Percentiles rank a stretch among this genome's conserved stretches.
Conservation (phyloP, 1,140 invertebrate species). For the Trissolcus basalis region DNA sequence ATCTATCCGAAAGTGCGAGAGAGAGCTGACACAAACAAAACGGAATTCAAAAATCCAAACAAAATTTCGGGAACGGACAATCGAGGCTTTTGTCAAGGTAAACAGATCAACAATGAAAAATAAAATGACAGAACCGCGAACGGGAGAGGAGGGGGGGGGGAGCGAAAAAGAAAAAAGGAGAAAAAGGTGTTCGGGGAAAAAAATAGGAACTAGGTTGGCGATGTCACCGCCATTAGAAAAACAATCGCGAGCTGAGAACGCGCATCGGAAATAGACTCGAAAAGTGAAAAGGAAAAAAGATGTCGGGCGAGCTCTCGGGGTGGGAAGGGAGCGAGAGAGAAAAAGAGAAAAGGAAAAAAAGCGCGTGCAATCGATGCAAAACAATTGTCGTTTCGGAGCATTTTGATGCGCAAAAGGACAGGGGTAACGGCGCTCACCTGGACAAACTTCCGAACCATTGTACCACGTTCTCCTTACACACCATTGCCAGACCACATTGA, state of each 20-base stretch:
- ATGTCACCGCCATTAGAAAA: background rate
- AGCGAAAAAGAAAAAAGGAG: too few relatives aligned
- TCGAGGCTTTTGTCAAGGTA: too few relatives aligned
- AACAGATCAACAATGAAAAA: too few relatives aligned
- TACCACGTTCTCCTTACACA: conserved; percentile 95
- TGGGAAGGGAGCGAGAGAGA: background rate
- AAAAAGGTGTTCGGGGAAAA: too few relatives aligned
- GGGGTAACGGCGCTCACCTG: conserved; percentile 65
- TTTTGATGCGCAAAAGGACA: background rate
- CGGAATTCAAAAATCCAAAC: too few relatives aligned
- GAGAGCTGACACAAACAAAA: too few relatives aligned
- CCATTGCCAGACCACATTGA: conserved; percentile 89
- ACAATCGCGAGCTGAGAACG: conserved; percentile 1
- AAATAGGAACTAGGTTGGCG: too few relatives aligned
- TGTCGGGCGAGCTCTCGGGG: background rate
- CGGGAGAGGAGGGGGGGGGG: too few relatives aligned
- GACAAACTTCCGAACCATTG: conserved; percentile 94
- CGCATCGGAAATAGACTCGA: conserved; percentile 23
- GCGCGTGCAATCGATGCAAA: background rate
- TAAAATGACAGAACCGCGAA: too few relatives aligned
- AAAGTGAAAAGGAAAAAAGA: conserved; percentile 29
- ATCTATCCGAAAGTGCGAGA: too few relatives aligned
- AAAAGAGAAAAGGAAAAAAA: background rate
- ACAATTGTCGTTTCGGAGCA: background rate
- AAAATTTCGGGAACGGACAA: too few relatives aligned